Evolutionary conservation across 2,113 vertebrate species (phyloP).

Genomic region (Microcebus lehilahytsara): DNA sequence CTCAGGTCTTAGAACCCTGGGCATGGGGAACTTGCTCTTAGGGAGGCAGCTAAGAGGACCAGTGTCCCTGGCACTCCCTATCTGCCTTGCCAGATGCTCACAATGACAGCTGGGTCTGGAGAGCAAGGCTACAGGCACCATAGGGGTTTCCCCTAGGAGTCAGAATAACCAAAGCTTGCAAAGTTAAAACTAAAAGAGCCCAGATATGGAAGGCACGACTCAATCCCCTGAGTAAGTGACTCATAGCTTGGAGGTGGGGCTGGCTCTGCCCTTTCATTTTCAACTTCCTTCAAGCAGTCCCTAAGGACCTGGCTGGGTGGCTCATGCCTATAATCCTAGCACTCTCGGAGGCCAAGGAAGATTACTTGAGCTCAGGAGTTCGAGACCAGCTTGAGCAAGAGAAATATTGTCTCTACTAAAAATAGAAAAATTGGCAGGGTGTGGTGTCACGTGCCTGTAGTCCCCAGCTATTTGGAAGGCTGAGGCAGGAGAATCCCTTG

Average conservation of each 20-base stretch:
- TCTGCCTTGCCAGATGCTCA: background rate
- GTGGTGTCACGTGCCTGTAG: too few relatives aligned
- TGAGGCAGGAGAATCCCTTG: too few relatives aligned
- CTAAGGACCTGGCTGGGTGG: background rate
- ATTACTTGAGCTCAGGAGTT: too few relatives aligned
- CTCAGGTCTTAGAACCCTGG: background rate
- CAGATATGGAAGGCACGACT: background rate
- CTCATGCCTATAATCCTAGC: too few relatives aligned
- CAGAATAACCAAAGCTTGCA: background rate
- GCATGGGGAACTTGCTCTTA: background rate
- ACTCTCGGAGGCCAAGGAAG: too few relatives aligned
- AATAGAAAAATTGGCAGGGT: too few relatives aligned
- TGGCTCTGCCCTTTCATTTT: conserved; percentile 1
- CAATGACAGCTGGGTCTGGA: fast-evolving
- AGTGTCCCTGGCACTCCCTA: background rate
- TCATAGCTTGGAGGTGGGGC: background rate
- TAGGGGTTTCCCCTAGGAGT: conserved; percentile 38
- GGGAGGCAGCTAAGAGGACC: background rate
- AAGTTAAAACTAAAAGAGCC: conserved; percentile 52
- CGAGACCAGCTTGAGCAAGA: too few relatives aligned
- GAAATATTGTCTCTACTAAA: too few relatives aligned
- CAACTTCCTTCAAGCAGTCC: conserved; percentile 19
- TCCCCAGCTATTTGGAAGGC: too few relatives aligned
- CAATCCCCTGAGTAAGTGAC: conserved; percentile 6
- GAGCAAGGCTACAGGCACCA: background rate